phyloP scores from a whole-genome alignment of 2,888 invertebrate species.

The Diarsia dahlii region DNA sequence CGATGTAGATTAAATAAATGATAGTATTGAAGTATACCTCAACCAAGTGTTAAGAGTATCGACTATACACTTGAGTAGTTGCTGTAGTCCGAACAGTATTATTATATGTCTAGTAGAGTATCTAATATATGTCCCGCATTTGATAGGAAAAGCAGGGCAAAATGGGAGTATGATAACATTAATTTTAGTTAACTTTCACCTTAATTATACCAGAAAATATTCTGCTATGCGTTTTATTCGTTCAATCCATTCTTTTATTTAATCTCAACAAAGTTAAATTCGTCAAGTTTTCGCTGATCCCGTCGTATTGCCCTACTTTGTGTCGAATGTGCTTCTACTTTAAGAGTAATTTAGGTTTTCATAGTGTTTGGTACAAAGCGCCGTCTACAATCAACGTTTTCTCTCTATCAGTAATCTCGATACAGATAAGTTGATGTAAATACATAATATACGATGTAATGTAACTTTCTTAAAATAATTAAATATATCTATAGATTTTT shows the following conservation, averaged over 20 bases:
- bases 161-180: constrained; percentile 8
- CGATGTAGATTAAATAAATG: constrained; percentile 40
- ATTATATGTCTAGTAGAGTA: constrained; percentile 29
- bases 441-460: constrained; percentile 80
- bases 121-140: constrained; percentile 17
- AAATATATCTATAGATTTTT: constrained; percentile 82
- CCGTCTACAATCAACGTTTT: constrained; percentile 56
- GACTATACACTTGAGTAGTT: constrained; percentile 37
- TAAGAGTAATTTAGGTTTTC: constrained; percentile 42
- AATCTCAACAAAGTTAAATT: neutral
- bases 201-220: neutral
- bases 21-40: constrained; percentile 40
- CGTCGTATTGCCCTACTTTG: constrained; percentile 32
- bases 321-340: constrained; percentile 37
- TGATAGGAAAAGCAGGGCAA: constrained; percentile 37
- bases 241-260: neutral
- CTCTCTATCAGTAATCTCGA: constrained; percentile 66
- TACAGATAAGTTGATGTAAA: constrained; percentile 81
- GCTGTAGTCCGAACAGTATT: constrained; percentile 40
- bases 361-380: constrained; percentile 55
- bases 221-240: neutral
- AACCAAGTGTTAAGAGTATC: constrained; percentile 38
- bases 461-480: constrained; percentile 82
- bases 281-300: neutral
- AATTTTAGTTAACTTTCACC: neutral